Evolutionary conservation across 2,797 vertebrate species (phyloP), one percentile per base, ranked within the genome.

Genomic region (Sylvilagus floridanus): DNA sequence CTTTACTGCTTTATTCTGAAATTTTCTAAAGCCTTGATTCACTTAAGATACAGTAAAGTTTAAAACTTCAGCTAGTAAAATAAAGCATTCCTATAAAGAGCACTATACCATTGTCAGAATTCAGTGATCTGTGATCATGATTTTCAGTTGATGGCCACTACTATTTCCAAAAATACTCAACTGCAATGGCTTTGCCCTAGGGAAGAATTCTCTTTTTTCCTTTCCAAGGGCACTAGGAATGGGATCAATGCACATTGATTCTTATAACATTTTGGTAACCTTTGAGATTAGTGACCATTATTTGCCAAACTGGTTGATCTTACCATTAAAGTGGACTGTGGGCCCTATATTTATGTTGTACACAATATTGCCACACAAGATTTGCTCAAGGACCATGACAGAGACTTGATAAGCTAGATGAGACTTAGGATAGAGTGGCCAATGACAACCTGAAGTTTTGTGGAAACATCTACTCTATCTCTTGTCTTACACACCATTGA

Each of bases 21-120:
- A 72, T 63, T 92, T 95, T 68, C 77, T 63, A 75, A 95, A 89
- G 42, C 30, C 52, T 91, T 35, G 35, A 16, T 77, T 94, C 60
- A 21, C 65, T 92, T n/a, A 75, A 12, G n/a, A 7, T 21, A 52
- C 71, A 52, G n/a, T n/a, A 26, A 85, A 87, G 1, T 54, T 86
- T 63, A 77, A 92, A 85, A 65, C 72, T 71, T 52, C 57, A 65
- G 54, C 30, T 78, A 77, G 50, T 47, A 37, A 52, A 22, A 78
- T 7, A 30, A 81, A 78, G 1, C 5, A 57, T 63, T 83, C 5
- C 26, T 60, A 0, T 54, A 79, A 62, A 19, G 13, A 91, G 2
- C 7, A 32, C 52, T 32, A 0, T 69, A 52, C 72, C 14, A 28
- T 28, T 66, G 84, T 52, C 68, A 63, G 42, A 93, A 57, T 57